A percentile compares a stretch with the other conserved stretches of the same genome.
These are phyloP conservation scores for Neodiprion virginianus DNA, from an alignment of 1,140 invertebrate species.

Conservation along the genomic window DNA sequence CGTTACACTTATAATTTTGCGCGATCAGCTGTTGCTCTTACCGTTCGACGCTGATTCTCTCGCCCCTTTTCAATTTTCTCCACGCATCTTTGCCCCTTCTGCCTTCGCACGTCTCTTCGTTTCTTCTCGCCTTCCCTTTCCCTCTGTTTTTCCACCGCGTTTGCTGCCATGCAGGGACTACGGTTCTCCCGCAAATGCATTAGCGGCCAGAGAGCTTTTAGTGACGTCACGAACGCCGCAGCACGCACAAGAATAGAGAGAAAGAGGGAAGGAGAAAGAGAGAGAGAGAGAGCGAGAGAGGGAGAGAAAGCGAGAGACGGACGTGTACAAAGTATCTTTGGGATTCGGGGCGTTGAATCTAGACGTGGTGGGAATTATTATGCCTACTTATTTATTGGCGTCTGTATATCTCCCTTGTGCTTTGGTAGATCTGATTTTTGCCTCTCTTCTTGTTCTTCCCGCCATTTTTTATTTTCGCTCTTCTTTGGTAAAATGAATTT, in stretches of 20 bases:
- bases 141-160: conserved; percentile 15
- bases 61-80: conserved; percentile 1
- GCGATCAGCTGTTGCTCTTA: conserved; percentile 17
- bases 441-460: too few relatives aligned
- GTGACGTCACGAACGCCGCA: conserved; percentile 54
- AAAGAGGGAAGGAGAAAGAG: background rate
- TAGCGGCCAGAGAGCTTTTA: conserved; percentile 61
- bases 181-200: conserved; percentile 58
- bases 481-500: too few relatives aligned
- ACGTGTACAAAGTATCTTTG: background rate
- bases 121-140: conserved; percentile 13
- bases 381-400: too few relatives aligned
- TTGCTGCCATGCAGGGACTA: conserved; percentile 41
- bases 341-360: too few relatives aligned
- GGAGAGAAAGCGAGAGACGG: background rate
- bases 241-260: conserved; percentile 28
- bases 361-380: too few relatives aligned
- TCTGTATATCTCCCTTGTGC: too few relatives aligned
- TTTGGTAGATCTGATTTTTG: too few relatives aligned
- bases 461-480: too few relatives aligned
- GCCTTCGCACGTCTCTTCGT: too few relatives aligned
- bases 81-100: background rate
- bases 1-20: conserved; percentile 19
- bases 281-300: background rate
- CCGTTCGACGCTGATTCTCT: conserved; percentile 14